Base-by-base conservation (phyloP, 2,113 vertebrate species). In the Caracal caracal region DNA sequence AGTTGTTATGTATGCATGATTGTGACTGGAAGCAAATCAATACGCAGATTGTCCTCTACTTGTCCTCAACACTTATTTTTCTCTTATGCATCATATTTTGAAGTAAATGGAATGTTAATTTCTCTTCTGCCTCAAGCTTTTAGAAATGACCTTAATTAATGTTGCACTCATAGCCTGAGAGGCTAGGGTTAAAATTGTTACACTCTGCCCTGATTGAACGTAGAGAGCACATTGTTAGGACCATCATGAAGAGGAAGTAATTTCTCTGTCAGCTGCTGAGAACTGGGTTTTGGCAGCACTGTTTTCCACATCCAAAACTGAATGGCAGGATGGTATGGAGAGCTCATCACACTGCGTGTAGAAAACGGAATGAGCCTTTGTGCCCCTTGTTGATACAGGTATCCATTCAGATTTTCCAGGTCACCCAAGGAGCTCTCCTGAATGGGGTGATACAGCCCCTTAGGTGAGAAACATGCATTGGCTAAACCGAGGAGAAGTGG, bases 111-210 rank as follows among this genome's bases (percentile, higher is more conserved):
- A 88, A 90, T 78, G 16, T 80, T 95, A 68, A 95, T 96, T 92
- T 94, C 76, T 90, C 65, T 90, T 94, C 87, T 49, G 47, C 73
- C 49, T 79, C 61, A 26, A 96, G 70, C 93, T 97, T 98, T 92
- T 63, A 96, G 79, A 93, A 90, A 90, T 88, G 30, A 76, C 83
- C 70, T 70, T 96, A 92, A 96, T 91, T 94, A 91, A 43, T 94
- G 33, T 88, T 90, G 70, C 63, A n/a, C 53, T 96, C 17, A 70
- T 51, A 87, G 71, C 56, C 30, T 87, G 17, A 47, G 68, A 96
- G 73, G 28, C 37, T 86, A n/a, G 28, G 49, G 71, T 94, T 70
- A 30, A 93, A 63, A 24, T 53, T 47, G 8, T 94, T 66, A 11
- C 61, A 2, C 56, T 90, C 40, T 71, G 53, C 33, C 68, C 40